A percentile compares a stretch with the other conserved stretches of the same genome.
Evolutionary conservation across 2,113 vertebrate species (phyloP).

Genomic region (Pterophyllum scalare): DNA sequence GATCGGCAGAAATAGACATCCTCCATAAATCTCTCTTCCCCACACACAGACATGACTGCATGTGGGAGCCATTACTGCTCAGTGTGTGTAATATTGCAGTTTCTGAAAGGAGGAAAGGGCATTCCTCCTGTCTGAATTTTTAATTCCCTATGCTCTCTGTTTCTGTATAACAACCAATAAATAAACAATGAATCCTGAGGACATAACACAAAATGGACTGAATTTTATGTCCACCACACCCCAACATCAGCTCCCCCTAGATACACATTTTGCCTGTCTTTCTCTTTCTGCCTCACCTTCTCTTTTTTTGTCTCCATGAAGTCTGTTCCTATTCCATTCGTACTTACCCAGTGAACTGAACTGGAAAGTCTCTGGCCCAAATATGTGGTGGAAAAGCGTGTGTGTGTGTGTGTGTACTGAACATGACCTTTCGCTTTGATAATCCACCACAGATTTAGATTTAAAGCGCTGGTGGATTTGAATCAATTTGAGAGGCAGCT

Average conservation of each 20-base stretch:
- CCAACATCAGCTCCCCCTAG: slow-evolving; percentile 20
- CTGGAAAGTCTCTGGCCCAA: slow-evolving; percentile 17
- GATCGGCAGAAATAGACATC: slow-evolving; percentile 8
- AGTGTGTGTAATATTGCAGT: slow-evolving; percentile 63
- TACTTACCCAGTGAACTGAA: slow-evolving; percentile 47
- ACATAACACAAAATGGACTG: slow-evolving; percentile 62
- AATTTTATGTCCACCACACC: slow-evolving; percentile 48
- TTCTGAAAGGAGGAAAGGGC: slow-evolving; percentile 67
- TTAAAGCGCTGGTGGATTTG: slow-evolving; percentile 29
- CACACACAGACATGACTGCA: slow-evolving; percentile 18
- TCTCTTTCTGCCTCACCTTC: slow-evolving; percentile 13
- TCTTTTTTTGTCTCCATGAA: not conserved
- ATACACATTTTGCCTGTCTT: slow-evolving; percentile 29
- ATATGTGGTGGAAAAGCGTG: slow-evolving; percentile 6
- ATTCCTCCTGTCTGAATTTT: slow-evolving; percentile 75
- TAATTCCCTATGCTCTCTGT: slow-evolving; percentile 68
- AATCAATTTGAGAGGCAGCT: slow-evolving; percentile 21
- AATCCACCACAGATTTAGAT: slow-evolving; percentile 52
- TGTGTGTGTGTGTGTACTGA: slow-evolving; percentile 16
- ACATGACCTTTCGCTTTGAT: slow-evolving; percentile 59
- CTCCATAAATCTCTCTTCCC: slow-evolving; percentile 46
- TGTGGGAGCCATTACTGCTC: slow-evolving; percentile 59
- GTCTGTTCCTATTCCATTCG: slow-evolving; percentile 26
- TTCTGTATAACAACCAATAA: slow-evolving; percentile 72
- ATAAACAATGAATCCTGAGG: slow-evolving; percentile 76